phyloP scores from a whole-genome alignment of 2,797 vertebrate genomes.

The Vultur gryphus region DNA sequence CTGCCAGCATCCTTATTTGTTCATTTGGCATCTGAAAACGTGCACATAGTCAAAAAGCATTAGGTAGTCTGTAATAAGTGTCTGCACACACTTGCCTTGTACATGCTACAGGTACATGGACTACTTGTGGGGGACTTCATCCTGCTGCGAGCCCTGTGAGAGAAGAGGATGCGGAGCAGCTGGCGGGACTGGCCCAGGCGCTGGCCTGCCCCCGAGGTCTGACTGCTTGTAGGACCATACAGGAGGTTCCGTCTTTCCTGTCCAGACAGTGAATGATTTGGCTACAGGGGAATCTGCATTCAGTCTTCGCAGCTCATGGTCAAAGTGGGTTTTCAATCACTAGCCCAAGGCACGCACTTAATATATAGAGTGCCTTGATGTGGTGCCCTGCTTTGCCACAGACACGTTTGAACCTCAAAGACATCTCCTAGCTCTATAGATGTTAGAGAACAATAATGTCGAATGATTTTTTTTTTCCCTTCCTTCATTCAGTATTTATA shows the following conservation, averaged over 20 bases:
- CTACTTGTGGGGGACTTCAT: neutral
- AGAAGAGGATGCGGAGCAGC: neutral
- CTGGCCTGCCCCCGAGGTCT: neutral
- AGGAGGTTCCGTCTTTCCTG: neutral
- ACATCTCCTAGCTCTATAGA: conserved; percentile 50
- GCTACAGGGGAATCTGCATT: neutral
- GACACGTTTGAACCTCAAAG: conserved; percentile 66
- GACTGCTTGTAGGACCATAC: accelerated
- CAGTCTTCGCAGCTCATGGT: conserved; percentile 20
- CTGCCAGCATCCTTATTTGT: neutral
- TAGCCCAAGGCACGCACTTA: conserved; percentile 43
- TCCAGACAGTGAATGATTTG: neutral
- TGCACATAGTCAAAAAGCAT: neutral
- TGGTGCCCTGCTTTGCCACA: conserved; percentile 60
- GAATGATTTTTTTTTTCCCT: conserved; percentile 16
- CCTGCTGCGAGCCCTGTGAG: accelerated
- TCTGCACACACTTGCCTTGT: neutral
- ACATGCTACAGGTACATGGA: accelerated
- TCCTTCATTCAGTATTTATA: conserved; percentile 71
- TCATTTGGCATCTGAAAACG: neutral
- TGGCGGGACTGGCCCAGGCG: accelerated
- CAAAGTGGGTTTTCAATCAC: conserved; percentile 60
- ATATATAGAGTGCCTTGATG: conserved; percentile 60
- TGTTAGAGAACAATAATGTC: conserved; percentile 65
- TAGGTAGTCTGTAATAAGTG: neutral